Percentiles rank a stretch among this genome's conserved stretches.
These are phyloP conservation scores for Pyrocephalus nanus DNA, from an alignment of 2,797 vertebrate species.

Conservation along the genomic window DNA sequence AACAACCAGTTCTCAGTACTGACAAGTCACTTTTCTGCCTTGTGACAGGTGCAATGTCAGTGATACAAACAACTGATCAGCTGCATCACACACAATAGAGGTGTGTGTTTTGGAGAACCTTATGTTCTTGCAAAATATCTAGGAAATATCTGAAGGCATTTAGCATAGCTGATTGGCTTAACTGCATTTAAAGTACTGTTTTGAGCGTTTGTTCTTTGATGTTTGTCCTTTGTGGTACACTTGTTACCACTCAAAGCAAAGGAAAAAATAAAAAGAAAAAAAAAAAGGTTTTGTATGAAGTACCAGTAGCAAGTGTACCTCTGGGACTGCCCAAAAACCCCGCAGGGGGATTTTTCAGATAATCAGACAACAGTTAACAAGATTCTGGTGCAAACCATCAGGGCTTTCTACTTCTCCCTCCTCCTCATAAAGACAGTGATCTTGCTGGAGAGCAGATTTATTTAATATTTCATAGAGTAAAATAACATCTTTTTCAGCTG, in stretches of 20 bases:
- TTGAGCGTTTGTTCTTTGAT: background rate
- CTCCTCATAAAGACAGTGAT: background rate
- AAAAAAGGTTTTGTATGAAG: background rate
- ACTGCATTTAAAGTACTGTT: background rate
- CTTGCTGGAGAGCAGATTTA: background rate
- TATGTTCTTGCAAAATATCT: background rate
- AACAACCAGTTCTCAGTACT: background rate
- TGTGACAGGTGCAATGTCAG: background rate
- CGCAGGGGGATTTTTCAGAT: background rate
- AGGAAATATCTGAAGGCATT: background rate
- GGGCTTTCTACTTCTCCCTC: background rate
- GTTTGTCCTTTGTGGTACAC: background rate
- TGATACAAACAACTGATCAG: background rate
- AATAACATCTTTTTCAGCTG: background rate
- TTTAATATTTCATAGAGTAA: background rate
- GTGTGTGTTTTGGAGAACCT: accelerated
- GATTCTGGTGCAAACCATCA: background rate
- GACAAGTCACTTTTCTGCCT: background rate
- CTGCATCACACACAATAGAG: background rate
- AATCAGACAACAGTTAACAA: background rate
- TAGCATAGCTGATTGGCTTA: background rate
- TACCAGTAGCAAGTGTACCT: background rate
- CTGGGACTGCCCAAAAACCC: background rate
- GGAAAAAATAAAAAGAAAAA: no score
- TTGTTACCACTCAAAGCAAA: background rate